Evolutionary conservation across 2,888 invertebrate genomes (phyloP).

Genomic region (Orthonevra nobilis): DNA sequence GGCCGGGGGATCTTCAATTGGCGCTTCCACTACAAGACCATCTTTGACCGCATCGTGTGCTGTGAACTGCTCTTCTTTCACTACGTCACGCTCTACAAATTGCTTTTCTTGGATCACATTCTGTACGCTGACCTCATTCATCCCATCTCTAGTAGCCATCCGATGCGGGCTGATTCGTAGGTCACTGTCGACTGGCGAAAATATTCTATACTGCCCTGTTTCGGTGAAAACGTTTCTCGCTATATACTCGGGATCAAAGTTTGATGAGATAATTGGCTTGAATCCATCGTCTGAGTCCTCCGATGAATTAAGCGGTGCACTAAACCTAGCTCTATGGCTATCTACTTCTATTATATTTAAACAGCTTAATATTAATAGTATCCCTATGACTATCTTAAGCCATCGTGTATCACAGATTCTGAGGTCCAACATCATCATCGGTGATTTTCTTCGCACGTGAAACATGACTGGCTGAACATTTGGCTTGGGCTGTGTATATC

Average conservation of each 20-base stretch:
- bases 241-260: slow-evolving; percentile 74
- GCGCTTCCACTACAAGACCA: not conserved
- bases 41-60: too few relatives aligned
- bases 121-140: not conserved
- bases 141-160: not conserved
- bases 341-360: slow-evolving; percentile 50
- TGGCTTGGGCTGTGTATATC: slow-evolving; percentile 30
- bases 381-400: slow-evolving; percentile 18
- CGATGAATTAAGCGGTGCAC: slow-evolving; percentile 48
- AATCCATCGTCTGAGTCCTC: slow-evolving; percentile 73
- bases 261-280: slow-evolving; percentile 75
- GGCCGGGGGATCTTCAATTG: too few relatives aligned
- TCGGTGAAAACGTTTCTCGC: slow-evolving; percentile 76
- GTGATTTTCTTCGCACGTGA: slow-evolving; percentile 38
- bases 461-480: slow-evolving; percentile 45
- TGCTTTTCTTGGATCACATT: too few relatives aligned
- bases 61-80: too few relatives aligned
- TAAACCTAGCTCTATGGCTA: slow-evolving; percentile 64
- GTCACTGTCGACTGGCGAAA: slow-evolving; percentile 75
- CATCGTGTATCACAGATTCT: slow-evolving; percentile 54
- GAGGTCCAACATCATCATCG: slow-evolving; percentile 25
- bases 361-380: slow-evolving; percentile 47
- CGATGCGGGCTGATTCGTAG: slow-evolving; percentile 70
- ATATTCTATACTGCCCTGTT: slow-evolving; percentile 77
- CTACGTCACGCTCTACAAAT: too few relatives aligned